phyloP scores from a whole-genome alignment of 2,888 invertebrate genomes.

The Drosophila anomalata region DNA sequence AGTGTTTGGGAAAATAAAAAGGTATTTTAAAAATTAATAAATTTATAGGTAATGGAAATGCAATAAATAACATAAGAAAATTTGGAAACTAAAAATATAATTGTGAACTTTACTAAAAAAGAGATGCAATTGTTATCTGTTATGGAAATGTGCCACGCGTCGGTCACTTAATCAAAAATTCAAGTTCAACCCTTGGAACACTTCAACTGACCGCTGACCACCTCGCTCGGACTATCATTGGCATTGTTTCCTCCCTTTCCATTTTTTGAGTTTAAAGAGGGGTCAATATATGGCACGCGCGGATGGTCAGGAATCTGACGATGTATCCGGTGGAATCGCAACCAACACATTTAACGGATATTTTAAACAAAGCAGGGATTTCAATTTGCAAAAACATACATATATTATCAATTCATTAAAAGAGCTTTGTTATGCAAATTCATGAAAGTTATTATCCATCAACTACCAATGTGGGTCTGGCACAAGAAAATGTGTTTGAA shows the following conservation, averaged over 20 bases:
- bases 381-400: slow-evolving; percentile 22
- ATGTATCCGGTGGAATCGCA: slow-evolving; percentile 18
- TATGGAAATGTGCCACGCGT: slow-evolving; percentile 23
- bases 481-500: not conserved
- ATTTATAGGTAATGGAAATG: slow-evolving; percentile 11
- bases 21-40: slow-evolving; percentile 26
- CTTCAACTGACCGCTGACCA: slow-evolving; percentile 45
- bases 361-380: slow-evolving; percentile 26
- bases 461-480: slow-evolving; percentile 8
- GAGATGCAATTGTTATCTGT: not conserved
- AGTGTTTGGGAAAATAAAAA: slow-evolving; percentile 43
- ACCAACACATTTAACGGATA: slow-evolving; percentile 22
- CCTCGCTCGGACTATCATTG: slow-evolving; percentile 19
- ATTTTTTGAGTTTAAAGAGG: slow-evolving; percentile 5
- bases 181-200: slow-evolving; percentile 39
- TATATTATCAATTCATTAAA: slow-evolving; percentile 43
- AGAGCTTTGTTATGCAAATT: slow-evolving; percentile 55
- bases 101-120: not conserved
- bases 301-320: slow-evolving; percentile 25
- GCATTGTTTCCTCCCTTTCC: slow-evolving; percentile 36
- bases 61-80: slow-evolving; percentile 9
- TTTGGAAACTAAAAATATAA: not conserved
- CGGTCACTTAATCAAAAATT: slow-evolving; percentile 13
- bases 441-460: slow-evolving; percentile 9
- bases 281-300: slow-evolving; percentile 47